Base-by-base conservation (phyloP, 23 tunicate species). In the Clavelina lepadiformis region DNA sequence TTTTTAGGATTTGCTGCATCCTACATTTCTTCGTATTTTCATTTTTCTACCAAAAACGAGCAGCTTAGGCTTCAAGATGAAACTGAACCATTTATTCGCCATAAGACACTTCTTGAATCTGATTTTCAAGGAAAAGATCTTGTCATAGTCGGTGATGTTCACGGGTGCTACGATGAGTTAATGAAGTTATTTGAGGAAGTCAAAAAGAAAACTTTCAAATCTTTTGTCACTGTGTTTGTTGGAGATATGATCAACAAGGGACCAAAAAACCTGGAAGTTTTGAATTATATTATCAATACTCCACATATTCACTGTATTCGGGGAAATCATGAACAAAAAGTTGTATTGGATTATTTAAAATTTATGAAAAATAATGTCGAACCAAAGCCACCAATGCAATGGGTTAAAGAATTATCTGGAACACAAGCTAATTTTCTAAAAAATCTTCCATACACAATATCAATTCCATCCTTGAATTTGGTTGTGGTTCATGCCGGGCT, bases 291-390 rank as follows among this genome's bases (percentile, higher is more conserved):
- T 25, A 61, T 38, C n/a, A 65, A 49, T 5, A 25, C 64, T 3
- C 44, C 36, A 64, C 50, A 77, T 36, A 38, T 33, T 5, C 51
- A 65, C 46, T 77, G 77, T 20, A 67, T 91, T 11, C 66, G 98
- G 18, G 98, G 98, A 41, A 91, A 91, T 51, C 98, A 91, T 53
- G 98, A 91, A 33, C 86, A 83, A 72, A 80, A 92, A n/a, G 69
- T 91, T 5, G 28, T 91, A 30, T 24, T 45, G 24, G 45, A 58
- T 22, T 79, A 65, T 65, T 56, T 65, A 18, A 46, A 61, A 13
- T 38, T 44, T 5, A 34, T 33, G 41, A 46, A 69, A 27, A 60
- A 28, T 21, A 26, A 31, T 13, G 47, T 18, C 23, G 8, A 35
- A 5, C 44, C 23, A 18, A 47, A 49, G 5, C 69, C 59, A 19